A percentile compares a stretch with the other conserved stretches of the same genome.
These are phyloP conservation scores for Carassius gibelio DNA, from an alignment of 2,113 vertebrate genomes.

Conservation along the genomic window DNA sequence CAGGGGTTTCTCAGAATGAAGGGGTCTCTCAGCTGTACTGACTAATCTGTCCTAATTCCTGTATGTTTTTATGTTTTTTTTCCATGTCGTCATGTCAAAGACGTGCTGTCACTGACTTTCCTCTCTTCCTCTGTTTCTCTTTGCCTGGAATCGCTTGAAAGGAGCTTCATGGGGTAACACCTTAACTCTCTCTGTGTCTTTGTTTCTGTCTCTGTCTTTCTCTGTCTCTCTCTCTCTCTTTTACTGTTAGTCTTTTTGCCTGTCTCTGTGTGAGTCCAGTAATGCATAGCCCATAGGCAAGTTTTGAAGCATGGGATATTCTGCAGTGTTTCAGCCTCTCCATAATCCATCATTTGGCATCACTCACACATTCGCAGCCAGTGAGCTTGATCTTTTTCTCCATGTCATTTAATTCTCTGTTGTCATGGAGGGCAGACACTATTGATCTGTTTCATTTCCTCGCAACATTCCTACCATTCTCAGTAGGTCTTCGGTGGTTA, in stretches of 20 bases:
- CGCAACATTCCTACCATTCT: background rate
- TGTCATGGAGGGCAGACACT: background rate
- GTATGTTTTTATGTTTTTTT: slow-evolving; percentile 36
- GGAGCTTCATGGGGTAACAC: slow-evolving; percentile 98
- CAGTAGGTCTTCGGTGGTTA: slow-evolving; percentile 5
- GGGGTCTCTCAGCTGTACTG: background rate
- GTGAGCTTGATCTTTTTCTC: background rate
- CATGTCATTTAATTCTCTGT: slow-evolving; percentile 1
- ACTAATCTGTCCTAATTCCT: slow-evolving; percentile 1
- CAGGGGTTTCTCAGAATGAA: background rate
- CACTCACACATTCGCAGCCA: background rate
- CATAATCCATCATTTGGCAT: slow-evolving; percentile 20
- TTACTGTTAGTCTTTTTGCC: slow-evolving; percentile 36
- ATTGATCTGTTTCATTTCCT: background rate
- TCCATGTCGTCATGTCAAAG: slow-evolving; percentile 35
- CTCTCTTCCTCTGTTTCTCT: slow-evolving; percentile 82
- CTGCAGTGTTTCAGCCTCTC: slow-evolving; percentile 23
- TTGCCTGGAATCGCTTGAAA: slow-evolving; percentile 82
- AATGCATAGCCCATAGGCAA: slow-evolving; percentile 40
- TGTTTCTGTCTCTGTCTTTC: slow-evolving; percentile 36
- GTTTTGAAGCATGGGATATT: slow-evolving; percentile 39
- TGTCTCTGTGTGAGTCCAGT: slow-evolving; percentile 62
- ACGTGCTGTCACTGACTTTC: slow-evolving; percentile 74
- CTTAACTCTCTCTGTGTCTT: slow-evolving; percentile 71
- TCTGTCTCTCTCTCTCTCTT: background rate